Percentiles rank a stretch among this genome's conserved stretches.
These are phyloP conservation scores for Ceyx melanurus DNA, from an alignment of 2,113 vertebrate genomes.

Conservation along the genomic window DNA sequence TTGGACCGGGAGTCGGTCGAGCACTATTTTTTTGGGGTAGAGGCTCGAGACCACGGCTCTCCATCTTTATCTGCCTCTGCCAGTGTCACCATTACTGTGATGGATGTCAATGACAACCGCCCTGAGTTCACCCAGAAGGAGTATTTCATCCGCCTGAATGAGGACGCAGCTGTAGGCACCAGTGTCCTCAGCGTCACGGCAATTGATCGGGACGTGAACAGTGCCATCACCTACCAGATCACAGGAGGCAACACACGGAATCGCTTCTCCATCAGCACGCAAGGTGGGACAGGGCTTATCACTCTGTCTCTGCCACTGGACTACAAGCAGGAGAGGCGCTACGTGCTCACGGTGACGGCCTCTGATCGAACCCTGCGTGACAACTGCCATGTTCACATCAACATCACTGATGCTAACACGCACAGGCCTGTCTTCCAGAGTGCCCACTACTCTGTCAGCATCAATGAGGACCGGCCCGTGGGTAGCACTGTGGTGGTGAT, in stretches of 20 bases:
- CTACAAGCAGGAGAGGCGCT: slow-evolving; percentile 97
- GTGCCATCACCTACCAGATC: slow-evolving; percentile 96
- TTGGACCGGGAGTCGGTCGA: slow-evolving; percentile 95
- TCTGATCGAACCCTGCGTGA: slow-evolving; percentile 95
- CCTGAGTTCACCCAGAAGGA: slow-evolving; percentile 95
- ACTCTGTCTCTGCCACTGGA: slow-evolving; percentile 92
- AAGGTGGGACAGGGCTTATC: slow-evolving; percentile 88
- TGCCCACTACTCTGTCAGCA: slow-evolving; percentile 92
- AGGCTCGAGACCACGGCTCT: slow-evolving; percentile 91
- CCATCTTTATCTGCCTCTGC: slow-evolving; percentile 92
- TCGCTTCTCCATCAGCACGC: slow-evolving; percentile 95
- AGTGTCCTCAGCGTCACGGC: slow-evolving; percentile 92
- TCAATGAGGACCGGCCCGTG: slow-evolving; percentile 91
- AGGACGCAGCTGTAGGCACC: slow-evolving; percentile 91
- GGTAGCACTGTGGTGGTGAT: slow-evolving; percentile 96
- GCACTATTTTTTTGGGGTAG: slow-evolving; percentile 94
- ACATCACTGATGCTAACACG: slow-evolving; percentile 97
- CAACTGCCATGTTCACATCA: slow-evolving; percentile 93
- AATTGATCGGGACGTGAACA: slow-evolving; percentile 94
- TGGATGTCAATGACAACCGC: slow-evolving; percentile 97
- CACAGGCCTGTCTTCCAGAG: slow-evolving; percentile 97
- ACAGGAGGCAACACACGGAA: slow-evolving; percentile 96
- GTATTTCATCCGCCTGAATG: slow-evolving; percentile 92
- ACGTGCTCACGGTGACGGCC: slow-evolving; percentile 91
- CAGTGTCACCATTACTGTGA: slow-evolving; percentile 93